Evolutionary conservation across 2,888 invertebrate species (phyloP).

Genomic region (Ennomos fuscantarius): DNA sequence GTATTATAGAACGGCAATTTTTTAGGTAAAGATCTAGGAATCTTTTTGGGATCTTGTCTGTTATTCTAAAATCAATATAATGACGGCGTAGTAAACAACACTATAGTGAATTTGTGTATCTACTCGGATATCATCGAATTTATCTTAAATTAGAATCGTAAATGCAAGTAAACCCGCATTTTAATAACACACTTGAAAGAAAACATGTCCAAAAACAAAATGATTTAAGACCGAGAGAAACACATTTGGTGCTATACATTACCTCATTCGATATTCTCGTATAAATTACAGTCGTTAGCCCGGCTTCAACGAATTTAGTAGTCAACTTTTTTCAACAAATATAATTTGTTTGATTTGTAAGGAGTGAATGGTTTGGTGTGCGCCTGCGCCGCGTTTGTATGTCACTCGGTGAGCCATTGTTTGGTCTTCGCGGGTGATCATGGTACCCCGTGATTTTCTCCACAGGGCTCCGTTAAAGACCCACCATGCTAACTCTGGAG

Average conservation of each 20-base stretch:
- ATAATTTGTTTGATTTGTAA: slow-evolving; percentile 84
- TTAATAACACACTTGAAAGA: slow-evolving; percentile 3
- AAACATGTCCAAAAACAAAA: slow-evolving; percentile 11
- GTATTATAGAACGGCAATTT: too few relatives aligned
- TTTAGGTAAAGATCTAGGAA: too few relatives aligned
- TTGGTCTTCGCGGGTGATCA: slow-evolving; percentile 75
- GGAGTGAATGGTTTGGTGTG: slow-evolving; percentile 70
- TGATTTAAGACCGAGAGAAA: slow-evolving; percentile 22
- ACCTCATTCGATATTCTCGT: slow-evolving; percentile 17
- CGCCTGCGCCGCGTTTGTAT: slow-evolving; percentile 62
- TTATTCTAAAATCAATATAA: too few relatives aligned
- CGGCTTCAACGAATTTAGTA: slow-evolving; percentile 57
- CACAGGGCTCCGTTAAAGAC: slow-evolving; percentile 79
- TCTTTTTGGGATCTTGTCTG: too few relatives aligned
- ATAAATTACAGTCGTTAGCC: slow-evolving; percentile 37
- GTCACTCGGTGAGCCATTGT: slow-evolving; percentile 68
- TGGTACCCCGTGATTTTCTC: slow-evolving; percentile 79
- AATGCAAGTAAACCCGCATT: too few relatives aligned
- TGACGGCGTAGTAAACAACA: too few relatives aligned
- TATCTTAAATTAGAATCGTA: too few relatives aligned
- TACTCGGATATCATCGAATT: too few relatives aligned
- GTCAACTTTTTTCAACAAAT: slow-evolving; percentile 74
- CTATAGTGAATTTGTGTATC: too few relatives aligned
- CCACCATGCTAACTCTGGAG: slow-evolving; percentile 73
- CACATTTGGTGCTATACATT: slow-evolving; percentile 19